Conservation (phyloP, 2,888 invertebrate species). For the Melanostoma scalare region DNA sequence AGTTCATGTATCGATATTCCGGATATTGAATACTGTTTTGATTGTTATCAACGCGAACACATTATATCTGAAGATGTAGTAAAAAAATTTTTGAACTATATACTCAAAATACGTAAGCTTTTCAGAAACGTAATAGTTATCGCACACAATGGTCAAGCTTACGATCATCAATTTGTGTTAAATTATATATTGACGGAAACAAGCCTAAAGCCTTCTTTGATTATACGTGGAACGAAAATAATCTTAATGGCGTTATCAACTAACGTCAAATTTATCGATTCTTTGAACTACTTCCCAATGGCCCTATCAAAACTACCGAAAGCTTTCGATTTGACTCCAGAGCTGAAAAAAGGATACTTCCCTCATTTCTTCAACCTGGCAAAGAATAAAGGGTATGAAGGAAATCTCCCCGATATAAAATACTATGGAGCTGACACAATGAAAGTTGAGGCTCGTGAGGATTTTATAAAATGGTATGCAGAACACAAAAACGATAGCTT, state of each 20-base stretch:
- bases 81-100: too few relatives aligned
- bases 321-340: constrained; percentile 4
- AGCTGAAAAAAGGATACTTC: too few relatives aligned
- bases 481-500: too few relatives aligned
- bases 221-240: constrained; percentile 1
- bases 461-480: too few relatives aligned
- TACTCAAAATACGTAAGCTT: background rate
- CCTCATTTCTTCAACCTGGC: background rate
- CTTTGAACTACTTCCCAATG: background rate
- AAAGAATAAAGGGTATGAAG: background rate
- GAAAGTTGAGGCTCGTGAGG: too few relatives aligned
- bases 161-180: background rate
- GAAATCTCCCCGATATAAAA: too few relatives aligned
- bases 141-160: background rate
- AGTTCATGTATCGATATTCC: background rate
- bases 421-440: too few relatives aligned
- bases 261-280: constrained; percentile 2
- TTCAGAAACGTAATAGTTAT: background rate
- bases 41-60: too few relatives aligned
- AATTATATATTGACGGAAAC: background rate
- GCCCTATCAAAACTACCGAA: background rate
- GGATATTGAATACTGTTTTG: too few relatives aligned
- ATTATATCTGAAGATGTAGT: too few relatives aligned
- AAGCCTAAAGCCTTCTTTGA: background rate
- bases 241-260: background rate